Percentiles rank a stretch among this genome's conserved stretches.
These are phyloP conservation scores for Cyclopterus lumpus DNA, from an alignment of 2,797 vertebrate species.

Conservation along the genomic window DNA sequence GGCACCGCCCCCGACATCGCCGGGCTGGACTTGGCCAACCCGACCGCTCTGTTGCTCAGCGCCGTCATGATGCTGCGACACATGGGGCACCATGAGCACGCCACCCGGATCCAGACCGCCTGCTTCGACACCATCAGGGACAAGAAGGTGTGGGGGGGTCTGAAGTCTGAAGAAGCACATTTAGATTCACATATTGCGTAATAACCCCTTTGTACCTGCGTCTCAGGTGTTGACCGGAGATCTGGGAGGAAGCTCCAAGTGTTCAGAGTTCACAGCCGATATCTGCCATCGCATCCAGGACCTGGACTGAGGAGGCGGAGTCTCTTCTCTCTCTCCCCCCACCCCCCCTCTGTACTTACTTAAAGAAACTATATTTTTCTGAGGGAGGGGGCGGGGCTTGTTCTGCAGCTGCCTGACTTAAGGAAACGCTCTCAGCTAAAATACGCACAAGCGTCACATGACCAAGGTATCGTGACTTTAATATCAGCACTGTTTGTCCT, in stretches of 20 bases:
- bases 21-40: slow-evolving; percentile 94
- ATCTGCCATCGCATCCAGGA: slow-evolving; percentile 91
- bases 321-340: background rate
- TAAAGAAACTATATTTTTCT: background rate
- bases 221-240: slow-evolving; percentile 92
- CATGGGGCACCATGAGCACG: slow-evolving; percentile 89
- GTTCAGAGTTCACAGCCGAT: slow-evolving; percentile 94
- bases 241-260: slow-evolving; percentile 92
- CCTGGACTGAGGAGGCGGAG: slow-evolving; percentile 45
- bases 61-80: slow-evolving; percentile 96
- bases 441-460: slow-evolving; percentile 69
- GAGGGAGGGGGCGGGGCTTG: slow-evolving; percentile 10
- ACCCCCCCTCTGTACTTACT: background rate
- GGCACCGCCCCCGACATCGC: slow-evolving; percentile 96
- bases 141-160: slow-evolving; percentile 88
- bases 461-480: slow-evolving; percentile 33
- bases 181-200: no score
- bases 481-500: slow-evolving; percentile 3
- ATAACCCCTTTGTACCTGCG: background rate
- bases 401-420: slow-evolving; percentile 19
- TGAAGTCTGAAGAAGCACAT: no score
- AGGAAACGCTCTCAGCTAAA: slow-evolving; percentile 43
- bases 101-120: slow-evolving; percentile 87
- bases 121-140: slow-evolving; percentile 93
- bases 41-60: slow-evolving; percentile 94